These are phyloP conservation scores for Rhodophaea formosa DNA, from an alignment of 2,888 invertebrate species.

Conservation along the genomic window DNA sequence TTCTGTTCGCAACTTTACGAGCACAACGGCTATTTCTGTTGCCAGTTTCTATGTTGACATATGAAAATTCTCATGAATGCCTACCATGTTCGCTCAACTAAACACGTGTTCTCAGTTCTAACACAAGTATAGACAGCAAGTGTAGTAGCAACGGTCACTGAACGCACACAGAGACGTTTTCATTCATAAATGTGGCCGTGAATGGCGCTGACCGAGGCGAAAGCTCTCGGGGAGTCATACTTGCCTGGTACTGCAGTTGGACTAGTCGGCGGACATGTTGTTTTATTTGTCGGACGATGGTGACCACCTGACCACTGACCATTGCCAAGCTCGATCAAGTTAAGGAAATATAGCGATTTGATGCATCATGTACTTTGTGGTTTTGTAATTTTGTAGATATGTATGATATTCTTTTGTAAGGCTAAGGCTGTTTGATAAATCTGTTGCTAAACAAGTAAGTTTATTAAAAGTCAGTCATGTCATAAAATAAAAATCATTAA, in stretches of 20 bases:
- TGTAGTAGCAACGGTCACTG: constrained; percentile 33
- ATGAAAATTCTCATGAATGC: constrained; percentile 79
- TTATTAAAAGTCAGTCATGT: no score
- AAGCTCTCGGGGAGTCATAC: constrained; percentile 60
- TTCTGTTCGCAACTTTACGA: constrained; percentile 55
- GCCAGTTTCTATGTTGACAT: constrained; percentile 71
- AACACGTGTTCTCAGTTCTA: constrained; percentile 62
- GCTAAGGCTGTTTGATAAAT: no score
- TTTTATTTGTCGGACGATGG: constrained; percentile 46
- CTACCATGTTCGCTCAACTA: constrained; percentile 67
- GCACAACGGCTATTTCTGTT: constrained; percentile 74
- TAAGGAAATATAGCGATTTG: constrained; percentile 3
- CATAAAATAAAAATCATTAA: no score
- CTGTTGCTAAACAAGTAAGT: no score
- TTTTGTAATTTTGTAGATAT: background rate
- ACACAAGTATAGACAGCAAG: constrained; percentile 39
- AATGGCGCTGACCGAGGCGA: constrained; percentile 52
- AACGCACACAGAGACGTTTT: constrained; percentile 50
- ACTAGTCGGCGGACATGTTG: constrained; percentile 72
- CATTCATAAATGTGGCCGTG: constrained; percentile 57
- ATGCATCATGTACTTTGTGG: background rate
- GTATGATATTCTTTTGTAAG: background rate
- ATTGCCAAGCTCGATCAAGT: background rate
- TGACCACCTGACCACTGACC: constrained; percentile 34
- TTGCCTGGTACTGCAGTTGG: constrained; percentile 63